Conservation (phyloP, 2,797 vertebrate genomes). For the Jordanella pulchra region DNA sequence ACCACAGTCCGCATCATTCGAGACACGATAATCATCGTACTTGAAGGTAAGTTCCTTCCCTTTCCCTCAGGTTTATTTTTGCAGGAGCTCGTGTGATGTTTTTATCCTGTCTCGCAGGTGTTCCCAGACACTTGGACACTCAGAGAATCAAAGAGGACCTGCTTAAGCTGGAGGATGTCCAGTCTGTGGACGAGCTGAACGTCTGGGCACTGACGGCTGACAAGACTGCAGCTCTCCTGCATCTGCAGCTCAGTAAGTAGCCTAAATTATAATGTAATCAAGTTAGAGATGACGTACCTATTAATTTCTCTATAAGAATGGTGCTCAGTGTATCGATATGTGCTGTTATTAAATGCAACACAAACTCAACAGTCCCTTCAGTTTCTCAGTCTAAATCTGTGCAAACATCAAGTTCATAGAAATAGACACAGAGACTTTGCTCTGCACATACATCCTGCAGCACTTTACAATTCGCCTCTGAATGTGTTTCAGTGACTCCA, state of each 20-base stretch:
- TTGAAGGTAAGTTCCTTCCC: slow-evolving; percentile 85
- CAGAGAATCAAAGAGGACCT: slow-evolving; percentile 88
- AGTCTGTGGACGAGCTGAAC: slow-evolving; percentile 92
- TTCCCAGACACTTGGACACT: slow-evolving; percentile 89
- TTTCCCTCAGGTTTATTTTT: neutral
- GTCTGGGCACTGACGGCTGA: slow-evolving; percentile 94
- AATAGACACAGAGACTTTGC: neutral
- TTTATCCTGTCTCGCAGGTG: slow-evolving; percentile 75
- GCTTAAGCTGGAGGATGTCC: slow-evolving; percentile 92
- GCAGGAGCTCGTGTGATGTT: neutral
- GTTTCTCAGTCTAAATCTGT: neutral
- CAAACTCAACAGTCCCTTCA: neutral
- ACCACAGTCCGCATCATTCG: slow-evolving; percentile 92
- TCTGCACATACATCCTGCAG: neutral
- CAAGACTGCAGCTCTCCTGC: slow-evolving; percentile 89
- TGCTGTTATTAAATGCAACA: slow-evolving; percentile 5
- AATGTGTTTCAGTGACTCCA: neutral
- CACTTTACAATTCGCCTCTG: neutral
- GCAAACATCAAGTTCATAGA: neutral
- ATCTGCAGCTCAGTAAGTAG: slow-evolving; percentile 90
- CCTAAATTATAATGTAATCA: neutral
- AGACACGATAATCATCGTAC: slow-evolving; percentile 90
- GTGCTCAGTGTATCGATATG: neutral
- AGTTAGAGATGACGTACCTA: neutral
- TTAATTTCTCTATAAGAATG: neutral